Evolutionary conservation across 2,888 invertebrate genomes (phyloP), one percentile per base, ranked within the genome.

Genomic region (Reticulitermes lucifugus): DNA sequence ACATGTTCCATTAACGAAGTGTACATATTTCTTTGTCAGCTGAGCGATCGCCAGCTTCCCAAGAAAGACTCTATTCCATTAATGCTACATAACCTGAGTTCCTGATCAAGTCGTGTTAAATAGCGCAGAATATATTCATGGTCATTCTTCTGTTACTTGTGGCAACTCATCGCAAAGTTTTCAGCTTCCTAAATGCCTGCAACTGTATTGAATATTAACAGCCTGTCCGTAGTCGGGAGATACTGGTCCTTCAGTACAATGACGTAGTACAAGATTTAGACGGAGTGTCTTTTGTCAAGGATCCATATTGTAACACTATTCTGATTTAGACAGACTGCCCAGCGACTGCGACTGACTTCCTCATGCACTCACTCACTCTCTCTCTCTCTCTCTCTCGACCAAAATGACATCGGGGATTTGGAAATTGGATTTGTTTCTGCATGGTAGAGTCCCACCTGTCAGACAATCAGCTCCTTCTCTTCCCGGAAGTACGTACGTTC

Each of bases 361-460:
- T 46, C 46, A 12, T 46, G 9, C 46, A 46, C 46, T 46, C 9
- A 46, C 46, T 46, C 46, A 3, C 35, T 35, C 35, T 35, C 35
- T 46, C 71, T 71, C 41, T 46, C 71, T 75, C 73, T 65, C 65
- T 65, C 25, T 25, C 22, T 75, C 55, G 46, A 29, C 73, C 83
- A 84, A 84, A 84, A 84, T 84, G 83, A 79, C 83, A 60, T 84
- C 83, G 65, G 83, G 83, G 83, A 84, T 84, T 84, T 84, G 83
- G 83, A 84, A 84, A 84, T 84, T 84, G 83, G 83, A 84, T 84
- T 84, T 84, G 83, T 84, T 84, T 84, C 83, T 75, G 83, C 83
- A 84, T 59, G 83, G 83, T 25, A 60, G 77, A 59, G 60, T 35
- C 79, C 79, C 79, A 79, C 79, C 79, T 79, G 79, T 79, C 51